Evolutionary conservation across 2,888 invertebrate species (phyloP), one percentile per base, ranked within the genome.

Genomic region (Dicranocentrus wangi): DNA sequence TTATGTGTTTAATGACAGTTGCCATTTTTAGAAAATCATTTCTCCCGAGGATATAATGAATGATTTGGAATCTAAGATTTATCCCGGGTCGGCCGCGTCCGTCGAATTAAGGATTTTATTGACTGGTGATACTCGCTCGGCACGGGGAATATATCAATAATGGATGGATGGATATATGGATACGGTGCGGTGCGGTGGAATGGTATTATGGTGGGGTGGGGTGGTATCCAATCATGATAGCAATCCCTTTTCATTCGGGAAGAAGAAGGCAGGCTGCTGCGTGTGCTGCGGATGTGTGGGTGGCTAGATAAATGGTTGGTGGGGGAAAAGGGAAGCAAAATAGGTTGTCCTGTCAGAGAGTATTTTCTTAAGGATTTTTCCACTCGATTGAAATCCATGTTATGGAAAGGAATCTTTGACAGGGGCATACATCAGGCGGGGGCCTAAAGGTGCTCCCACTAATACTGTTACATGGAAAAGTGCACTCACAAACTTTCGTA

Each of bases 351-450:
- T 83, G 85, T 82, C 83, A 81, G 81, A 81, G 69, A 81, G 76
- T 76, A 83, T 77, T 82, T 83, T 81, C 85, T 69, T 77, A 76
- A 60, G 78, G 83, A 84, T 85, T 85, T 83, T 83, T 84, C 83
- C 82, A 83, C 75, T 82, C 83, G 80, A 83, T 83, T 83, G 83
- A 83, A 85, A 84, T 85, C 85, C 85, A 85, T 85, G 85, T 82
- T 82, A 82, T 82, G 77, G 70, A 82, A 77, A 80, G 71, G 80
- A 77, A 82, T 79, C 81, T 82, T 82, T 85, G 85, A 85, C 85
- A 85, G 82, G 68, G 27, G 70, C 81, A 85, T 85, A 79, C 73
- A 85, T 85, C 82, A 83, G 78, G 61, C 15, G 47, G n/a, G 47
- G 47, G 10, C 47, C 47, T 47, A 47, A n/a, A 15, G 47, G 47